These are phyloP conservation scores for Cremastinae sp. DNA, from an alignment of 2,888 invertebrate species.

Conservation along the genomic window DNA sequence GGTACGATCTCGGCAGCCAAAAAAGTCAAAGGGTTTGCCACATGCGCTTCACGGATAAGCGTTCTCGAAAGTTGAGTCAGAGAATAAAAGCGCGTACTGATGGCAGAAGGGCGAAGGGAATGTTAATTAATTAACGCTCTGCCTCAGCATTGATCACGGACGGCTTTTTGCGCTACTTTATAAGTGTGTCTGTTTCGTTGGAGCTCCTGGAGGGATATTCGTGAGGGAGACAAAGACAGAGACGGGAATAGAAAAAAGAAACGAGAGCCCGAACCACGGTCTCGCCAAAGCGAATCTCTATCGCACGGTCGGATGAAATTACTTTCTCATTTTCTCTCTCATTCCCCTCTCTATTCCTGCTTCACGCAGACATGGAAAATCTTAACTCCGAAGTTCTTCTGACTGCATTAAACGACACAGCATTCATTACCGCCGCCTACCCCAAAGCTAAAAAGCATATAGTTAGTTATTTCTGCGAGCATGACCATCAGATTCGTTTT, in stretches of 20 bases:
- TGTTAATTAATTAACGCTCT: constrained; percentile 74
- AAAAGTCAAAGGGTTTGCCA: constrained; percentile 54
- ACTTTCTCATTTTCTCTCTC: constrained; percentile 15
- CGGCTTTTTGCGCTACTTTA: constrained; percentile 61
- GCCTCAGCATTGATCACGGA: constrained; percentile 72
- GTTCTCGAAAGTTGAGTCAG: constrained; percentile 27
- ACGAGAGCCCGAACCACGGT: constrained; percentile 39
- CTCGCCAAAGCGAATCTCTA: constrained; percentile 44
- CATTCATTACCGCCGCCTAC: constrained; percentile 46
- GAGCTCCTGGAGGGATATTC: constrained; percentile 36
- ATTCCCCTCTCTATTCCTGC: background rate
- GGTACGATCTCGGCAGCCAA: constrained; percentile 49
- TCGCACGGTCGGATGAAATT: constrained; percentile 43
- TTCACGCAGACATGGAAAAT: constrained; percentile 26
- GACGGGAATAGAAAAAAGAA: constrained; percentile 18
- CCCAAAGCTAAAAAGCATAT: constrained; percentile 49
- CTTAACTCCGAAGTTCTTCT: constrained; percentile 40
- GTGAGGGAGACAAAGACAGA: constrained; percentile 22
- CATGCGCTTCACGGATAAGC: constrained; percentile 51
- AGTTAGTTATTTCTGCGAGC: constrained; percentile 29
- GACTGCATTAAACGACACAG: constrained; percentile 37
- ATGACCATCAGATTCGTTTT: constrained; percentile 42
- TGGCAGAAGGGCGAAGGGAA: constrained; percentile 64
- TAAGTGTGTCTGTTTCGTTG: constrained; percentile 47
- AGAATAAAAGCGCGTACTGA: constrained; percentile 21